Conservation (phyloP, 2,888 invertebrate genomes). For the Amiota mariae region DNA sequence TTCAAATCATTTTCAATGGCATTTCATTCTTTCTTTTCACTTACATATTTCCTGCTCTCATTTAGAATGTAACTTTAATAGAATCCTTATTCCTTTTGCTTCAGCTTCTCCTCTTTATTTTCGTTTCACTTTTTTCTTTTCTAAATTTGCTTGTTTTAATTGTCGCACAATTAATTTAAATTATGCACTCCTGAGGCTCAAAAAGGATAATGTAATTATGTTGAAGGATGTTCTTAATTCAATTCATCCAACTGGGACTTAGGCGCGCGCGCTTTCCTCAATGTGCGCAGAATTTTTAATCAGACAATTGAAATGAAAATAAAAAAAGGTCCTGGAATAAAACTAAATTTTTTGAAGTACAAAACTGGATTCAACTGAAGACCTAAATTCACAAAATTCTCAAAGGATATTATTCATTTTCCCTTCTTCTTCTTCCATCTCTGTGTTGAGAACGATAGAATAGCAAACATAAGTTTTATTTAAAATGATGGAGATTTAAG, state of each 20-base stretch:
- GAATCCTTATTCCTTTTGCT: too few species aligned
- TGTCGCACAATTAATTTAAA: conserved; percentile 66
- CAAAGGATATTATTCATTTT: too few species aligned
- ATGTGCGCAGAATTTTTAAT: conserved; percentile 16
- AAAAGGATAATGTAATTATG: conserved; percentile 24
- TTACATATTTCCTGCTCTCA: neutral
- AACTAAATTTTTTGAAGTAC: too few species aligned
- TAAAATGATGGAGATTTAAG: too few species aligned
- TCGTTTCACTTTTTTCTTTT: conserved; percentile 31
- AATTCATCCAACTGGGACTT: neutral
- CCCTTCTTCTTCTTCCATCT: too few species aligned
- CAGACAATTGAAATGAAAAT: neutral
- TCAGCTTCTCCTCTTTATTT: neutral
- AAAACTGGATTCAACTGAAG: too few species aligned
- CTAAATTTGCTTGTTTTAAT: conserved; percentile 47
- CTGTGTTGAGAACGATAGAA: too few species aligned
- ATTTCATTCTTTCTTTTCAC: neutral
- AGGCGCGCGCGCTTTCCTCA: neutral
- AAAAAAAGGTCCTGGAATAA: neutral
- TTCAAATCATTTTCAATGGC: conserved; percentile 43
- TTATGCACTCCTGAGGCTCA: conserved; percentile 52
- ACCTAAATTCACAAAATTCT: too few species aligned
- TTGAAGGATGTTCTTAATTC: conserved; percentile 26
- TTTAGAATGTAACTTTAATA: too few species aligned
- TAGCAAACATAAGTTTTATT: too few species aligned